Evolutionary conservation across 2,888 invertebrate species (phyloP), one percentile per base, ranked within the genome.

Genomic region (Sthenelais limicola): DNA sequence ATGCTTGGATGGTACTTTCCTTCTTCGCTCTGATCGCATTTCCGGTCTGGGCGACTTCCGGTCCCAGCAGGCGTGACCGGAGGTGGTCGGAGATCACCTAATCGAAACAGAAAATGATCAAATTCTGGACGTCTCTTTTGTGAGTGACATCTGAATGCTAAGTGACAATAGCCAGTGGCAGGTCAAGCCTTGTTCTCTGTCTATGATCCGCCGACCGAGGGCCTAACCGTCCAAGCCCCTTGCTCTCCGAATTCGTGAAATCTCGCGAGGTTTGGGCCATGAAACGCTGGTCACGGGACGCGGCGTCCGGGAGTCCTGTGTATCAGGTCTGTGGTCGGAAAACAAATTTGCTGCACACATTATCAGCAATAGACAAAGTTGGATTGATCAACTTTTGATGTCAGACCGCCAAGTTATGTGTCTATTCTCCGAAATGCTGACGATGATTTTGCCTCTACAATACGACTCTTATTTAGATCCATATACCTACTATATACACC

Each of bases 101-200:
- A 62, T 62, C 38, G 35, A 62, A 35, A 43, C 35, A 24, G 38
- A 24, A 35, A 62, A 62, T 62, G 62, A 62, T 62, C n/a, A 43
- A 24, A 62, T 62, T 62, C 35, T 1, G 62, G 38, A 7, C 5
- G 38, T 3, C 3, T 21, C n/a, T 26, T 4, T 38, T 35, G 35
- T 62, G 15, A 12, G 38, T 35, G 62, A 38, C 12, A 18, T 3
- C 38, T 5, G 58, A 35, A 35, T 35, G 62, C 24, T 62, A 62
- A 62, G 62, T 62, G 62, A 38, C 62, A 38, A 24, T 38, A 21
- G 62, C n/a, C 62, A 38, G 62, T 38, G 62, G 38, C 62, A 62
- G 38, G 62, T n/a, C 51, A 7, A 24, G 51, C 9, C 51, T 5
- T 51, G 9, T 51, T n/a, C n/a, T n/a, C 7, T 24, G 38, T 12